phyloP scores from a whole-genome alignment of 2,888 invertebrate species.

The Xanthorhoe designata region DNA sequence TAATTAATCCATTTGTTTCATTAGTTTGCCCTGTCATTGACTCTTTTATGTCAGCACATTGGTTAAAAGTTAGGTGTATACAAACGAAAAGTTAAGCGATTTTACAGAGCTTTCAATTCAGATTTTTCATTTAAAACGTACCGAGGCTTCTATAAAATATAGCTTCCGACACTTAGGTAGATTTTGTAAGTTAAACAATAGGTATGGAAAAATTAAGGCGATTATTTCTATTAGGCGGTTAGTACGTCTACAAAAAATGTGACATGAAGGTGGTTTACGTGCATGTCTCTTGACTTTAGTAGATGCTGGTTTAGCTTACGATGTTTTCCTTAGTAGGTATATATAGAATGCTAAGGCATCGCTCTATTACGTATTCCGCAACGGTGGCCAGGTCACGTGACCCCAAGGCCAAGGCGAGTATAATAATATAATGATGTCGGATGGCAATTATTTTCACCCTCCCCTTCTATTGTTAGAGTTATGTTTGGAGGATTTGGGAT shows the following conservation, averaged over 20 bases:
- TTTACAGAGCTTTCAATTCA: too few relatives aligned
- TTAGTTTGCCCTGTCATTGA: background rate
- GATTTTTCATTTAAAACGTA: too few relatives aligned
- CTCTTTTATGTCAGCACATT: background rate
- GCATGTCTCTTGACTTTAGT: background rate
- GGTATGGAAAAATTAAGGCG: too few relatives aligned
- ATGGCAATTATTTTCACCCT: conserved; percentile 38
- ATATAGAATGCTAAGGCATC: background rate
- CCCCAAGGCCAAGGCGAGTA: conserved; percentile 31
- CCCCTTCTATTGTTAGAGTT: conserved; percentile 25
- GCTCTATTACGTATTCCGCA: conserved; percentile 1
- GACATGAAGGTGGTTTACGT: background rate
- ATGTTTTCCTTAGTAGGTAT: conserved; percentile 12
- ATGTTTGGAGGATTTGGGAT: conserved; percentile 27
- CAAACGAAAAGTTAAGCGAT: too few relatives aligned
- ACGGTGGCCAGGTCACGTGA: conserved; percentile 15
- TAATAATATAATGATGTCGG: conserved; percentile 30
- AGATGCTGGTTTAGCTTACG: background rate
- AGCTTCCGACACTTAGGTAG: too few relatives aligned
- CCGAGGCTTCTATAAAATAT: too few relatives aligned
- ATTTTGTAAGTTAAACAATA: too few relatives aligned
- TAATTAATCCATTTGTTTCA: background rate
- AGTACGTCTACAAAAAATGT: too few relatives aligned
- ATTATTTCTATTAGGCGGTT: too few relatives aligned
- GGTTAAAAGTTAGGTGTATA: too few relatives aligned